A percentile compares a stretch with the other conserved stretches of the same genome.
phyloP scores from a whole-genome alignment of 2,888 invertebrate genomes.

The Hypomecis punctinalis region DNA sequence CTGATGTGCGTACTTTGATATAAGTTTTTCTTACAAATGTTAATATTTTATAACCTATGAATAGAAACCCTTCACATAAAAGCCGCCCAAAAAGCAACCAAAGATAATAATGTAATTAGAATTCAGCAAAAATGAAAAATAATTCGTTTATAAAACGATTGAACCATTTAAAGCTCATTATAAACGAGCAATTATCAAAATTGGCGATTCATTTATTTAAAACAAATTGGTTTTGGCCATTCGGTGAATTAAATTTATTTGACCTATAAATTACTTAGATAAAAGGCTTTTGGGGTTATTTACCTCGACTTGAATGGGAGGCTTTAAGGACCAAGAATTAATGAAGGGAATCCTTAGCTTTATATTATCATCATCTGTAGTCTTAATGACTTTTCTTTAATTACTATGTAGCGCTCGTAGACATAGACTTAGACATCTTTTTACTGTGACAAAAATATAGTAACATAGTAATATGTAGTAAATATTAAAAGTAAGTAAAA shows the following conservation, averaged over 20 bases:
- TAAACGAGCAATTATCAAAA: slow-evolving; percentile 16
- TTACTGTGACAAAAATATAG: too few species aligned
- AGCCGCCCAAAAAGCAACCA: too few species aligned
- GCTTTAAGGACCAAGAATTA: background rate
- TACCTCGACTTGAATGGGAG: background rate
- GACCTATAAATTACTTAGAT: slow-evolving; percentile 21
- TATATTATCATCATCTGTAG: background rate
- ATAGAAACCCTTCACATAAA: too few species aligned
- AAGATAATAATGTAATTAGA: slow-evolving; percentile 4
- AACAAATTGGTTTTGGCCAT: slow-evolving; percentile 21
- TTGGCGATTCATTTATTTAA: slow-evolving; percentile 19
- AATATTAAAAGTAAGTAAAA: too few species aligned
- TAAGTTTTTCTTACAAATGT: too few species aligned
- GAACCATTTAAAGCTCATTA: slow-evolving; percentile 9
- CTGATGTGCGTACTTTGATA: too few species aligned
- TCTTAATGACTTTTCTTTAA: background rate
- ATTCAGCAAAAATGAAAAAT: background rate
- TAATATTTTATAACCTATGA: too few species aligned
- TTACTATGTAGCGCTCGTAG: too few species aligned
- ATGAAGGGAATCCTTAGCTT: too few species aligned
- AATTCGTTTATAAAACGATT: slow-evolving; percentile 1
- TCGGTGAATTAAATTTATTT: slow-evolving; percentile 18
- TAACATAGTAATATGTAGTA: too few species aligned
- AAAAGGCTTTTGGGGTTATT: slow-evolving; percentile 7
- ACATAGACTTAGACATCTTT: too few species aligned